phyloP scores from a whole-genome alignment of 2,888 invertebrate species.

The Syritta pipiens region DNA sequence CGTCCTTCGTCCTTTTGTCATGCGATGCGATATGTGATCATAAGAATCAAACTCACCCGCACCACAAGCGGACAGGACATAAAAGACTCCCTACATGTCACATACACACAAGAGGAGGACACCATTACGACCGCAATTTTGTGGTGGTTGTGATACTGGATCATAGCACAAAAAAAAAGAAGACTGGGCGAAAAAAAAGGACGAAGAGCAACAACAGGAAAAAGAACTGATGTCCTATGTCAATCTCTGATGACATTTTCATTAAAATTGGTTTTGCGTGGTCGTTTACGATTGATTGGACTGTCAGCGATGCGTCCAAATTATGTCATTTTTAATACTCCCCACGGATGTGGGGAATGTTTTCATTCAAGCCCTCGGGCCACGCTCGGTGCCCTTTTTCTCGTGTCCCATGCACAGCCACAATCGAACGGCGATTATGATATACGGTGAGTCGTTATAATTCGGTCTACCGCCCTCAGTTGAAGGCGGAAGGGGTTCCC shows the following conservation, averaged over 20 bases:
- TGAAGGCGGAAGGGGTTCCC: slow-evolving; percentile 16
- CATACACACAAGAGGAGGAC: slow-evolving; percentile 33
- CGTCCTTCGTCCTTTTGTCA: slow-evolving; percentile 27
- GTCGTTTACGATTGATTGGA: slow-evolving; percentile 70
- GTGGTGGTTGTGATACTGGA: slow-evolving; percentile 1
- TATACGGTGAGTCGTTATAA: slow-evolving; percentile 49
- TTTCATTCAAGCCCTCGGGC: neutral
- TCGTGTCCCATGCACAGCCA: slow-evolving; percentile 16
- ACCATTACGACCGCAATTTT: slow-evolving; percentile 50
- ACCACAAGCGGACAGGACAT: neutral
- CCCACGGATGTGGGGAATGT: slow-evolving; percentile 20
- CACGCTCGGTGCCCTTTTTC: slow-evolving; percentile 11
- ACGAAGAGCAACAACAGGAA: slow-evolving; percentile 20
- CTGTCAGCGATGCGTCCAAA: slow-evolving; percentile 69
- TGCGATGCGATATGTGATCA: slow-evolving; percentile 43
- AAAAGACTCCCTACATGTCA: slow-evolving; percentile 30
- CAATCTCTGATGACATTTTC: slow-evolving; percentile 70
- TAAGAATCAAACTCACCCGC: slow-evolving; percentile 63
- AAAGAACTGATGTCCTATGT: slow-evolving; percentile 61
- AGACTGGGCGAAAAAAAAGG: neutral
- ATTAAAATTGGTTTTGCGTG: slow-evolving; percentile 70
- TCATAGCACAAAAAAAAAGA: neutral
- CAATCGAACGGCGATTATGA: slow-evolving; percentile 59
- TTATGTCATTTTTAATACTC: slow-evolving; percentile 68
- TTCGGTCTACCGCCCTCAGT: slow-evolving; percentile 37